phyloP scores from a whole-genome alignment of 2,797 vertebrate species.

The Gymnocypris eckloni region DNA sequence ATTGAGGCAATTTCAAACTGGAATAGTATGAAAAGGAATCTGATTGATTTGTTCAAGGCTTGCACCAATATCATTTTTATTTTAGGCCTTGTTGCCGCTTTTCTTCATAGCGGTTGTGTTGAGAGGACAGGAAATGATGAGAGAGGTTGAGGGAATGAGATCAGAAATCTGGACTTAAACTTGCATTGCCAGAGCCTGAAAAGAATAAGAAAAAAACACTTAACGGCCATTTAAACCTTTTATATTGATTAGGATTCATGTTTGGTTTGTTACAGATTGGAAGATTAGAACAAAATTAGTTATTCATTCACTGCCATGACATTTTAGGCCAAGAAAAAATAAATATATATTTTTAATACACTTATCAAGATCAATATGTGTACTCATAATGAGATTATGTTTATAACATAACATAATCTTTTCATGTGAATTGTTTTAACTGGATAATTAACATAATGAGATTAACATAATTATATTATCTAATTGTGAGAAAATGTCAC shows the following conservation, averaged over 20 bases:
- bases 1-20: slow-evolving; percentile 37
- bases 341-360: not conserved
- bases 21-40: slow-evolving; percentile 23
- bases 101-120: not conserved
- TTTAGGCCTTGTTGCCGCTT: not conserved
- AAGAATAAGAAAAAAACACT: not conserved
- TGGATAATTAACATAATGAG: not conserved
- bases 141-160: not conserved
- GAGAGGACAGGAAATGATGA: not conserved
- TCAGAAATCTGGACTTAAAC: not conserved
- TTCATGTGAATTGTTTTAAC: not conserved
- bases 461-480: not conserved
- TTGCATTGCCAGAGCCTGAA: not conserved
- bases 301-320: not conserved
- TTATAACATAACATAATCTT: not conserved
- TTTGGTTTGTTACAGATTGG: not conserved
- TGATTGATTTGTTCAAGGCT: slow-evolving; percentile 37
- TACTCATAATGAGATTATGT: not conserved
- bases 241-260: not conserved
- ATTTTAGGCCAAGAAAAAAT: not conserved
- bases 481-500: not conserved
- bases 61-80: slow-evolving; percentile 28
- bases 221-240: not conserved
- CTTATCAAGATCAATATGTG: not conserved
- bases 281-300: not conserved